phyloP scores from a whole-genome alignment of 2,888 invertebrate species.

The Brachyptera putata region DNA sequence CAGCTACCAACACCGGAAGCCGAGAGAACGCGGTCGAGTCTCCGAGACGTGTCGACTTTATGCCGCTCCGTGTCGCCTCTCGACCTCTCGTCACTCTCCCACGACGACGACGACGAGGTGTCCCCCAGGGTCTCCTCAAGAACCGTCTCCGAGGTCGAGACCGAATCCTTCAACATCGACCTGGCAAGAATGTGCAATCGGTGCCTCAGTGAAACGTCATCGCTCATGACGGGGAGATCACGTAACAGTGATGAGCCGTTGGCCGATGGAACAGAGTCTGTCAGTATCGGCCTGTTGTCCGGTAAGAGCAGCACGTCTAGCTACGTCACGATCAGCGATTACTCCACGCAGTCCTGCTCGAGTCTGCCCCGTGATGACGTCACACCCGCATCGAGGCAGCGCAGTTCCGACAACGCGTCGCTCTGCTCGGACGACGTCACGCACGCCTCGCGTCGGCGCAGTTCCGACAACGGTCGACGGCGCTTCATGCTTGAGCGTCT shows the following conservation, averaged over 20 bases:
- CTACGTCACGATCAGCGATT: neutral
- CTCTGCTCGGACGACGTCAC: neutral
- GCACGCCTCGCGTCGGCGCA: neutral
- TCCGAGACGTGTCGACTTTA: neutral
- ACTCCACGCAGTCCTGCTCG: neutral
- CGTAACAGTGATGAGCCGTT: neutral
- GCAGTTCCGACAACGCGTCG: neutral
- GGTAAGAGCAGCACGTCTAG: neutral
- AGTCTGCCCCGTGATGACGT: neutral
- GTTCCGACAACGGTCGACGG: neutral
- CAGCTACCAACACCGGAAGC: neutral
- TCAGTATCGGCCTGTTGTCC: neutral
- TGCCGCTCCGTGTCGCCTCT: neutral
- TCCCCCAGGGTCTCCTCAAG: neutral
- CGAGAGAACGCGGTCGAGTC: neutral
- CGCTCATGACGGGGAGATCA: neutral
- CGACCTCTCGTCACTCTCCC: constrained; percentile 5
- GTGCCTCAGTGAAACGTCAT: too few relatives aligned
- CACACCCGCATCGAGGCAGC: neutral
- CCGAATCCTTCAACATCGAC: too few relatives aligned
- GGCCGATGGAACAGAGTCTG: neutral
- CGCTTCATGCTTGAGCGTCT: neutral
- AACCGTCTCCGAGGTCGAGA: neutral
- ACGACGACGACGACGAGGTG: neutral
- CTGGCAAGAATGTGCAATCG: too few relatives aligned